Conservation (phyloP, 2,888 invertebrate species). For the Macroteleia sp. region DNA sequence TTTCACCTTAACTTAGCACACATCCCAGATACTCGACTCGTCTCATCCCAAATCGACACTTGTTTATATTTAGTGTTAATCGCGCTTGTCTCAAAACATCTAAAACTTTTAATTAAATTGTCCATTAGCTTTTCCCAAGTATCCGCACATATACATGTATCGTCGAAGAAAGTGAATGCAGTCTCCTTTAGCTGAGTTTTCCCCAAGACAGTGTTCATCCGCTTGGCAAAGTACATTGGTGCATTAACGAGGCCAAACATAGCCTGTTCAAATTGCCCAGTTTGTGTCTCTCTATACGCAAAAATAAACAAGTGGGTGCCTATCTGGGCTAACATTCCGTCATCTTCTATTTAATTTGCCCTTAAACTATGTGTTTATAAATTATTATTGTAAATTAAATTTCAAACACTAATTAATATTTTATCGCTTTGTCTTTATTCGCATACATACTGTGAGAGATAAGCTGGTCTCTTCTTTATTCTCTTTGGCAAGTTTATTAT, state of each 20-base stretch:
- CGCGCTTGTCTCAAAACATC: background rate
- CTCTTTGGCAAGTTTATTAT: too few species aligned
- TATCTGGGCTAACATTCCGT: background rate
- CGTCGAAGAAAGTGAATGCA: slow-evolving; percentile 36
- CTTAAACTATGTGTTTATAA: too few species aligned
- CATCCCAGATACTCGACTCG: slow-evolving; percentile 1
- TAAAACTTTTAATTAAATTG: background rate
- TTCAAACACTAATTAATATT: too few species aligned
- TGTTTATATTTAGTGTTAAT: background rate
- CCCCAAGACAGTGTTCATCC: slow-evolving; percentile 21
- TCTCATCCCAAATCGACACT: slow-evolving; percentile 14
- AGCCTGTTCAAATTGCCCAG: slow-evolving; percentile 39
- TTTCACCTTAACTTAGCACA: background rate
- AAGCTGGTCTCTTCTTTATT: too few species aligned
- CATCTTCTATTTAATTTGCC: too few species aligned
- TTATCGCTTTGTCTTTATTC: too few species aligned
- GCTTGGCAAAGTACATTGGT: slow-evolving; percentile 37
- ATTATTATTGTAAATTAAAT: too few species aligned
- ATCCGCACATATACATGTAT: background rate
- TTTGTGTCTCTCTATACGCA: slow-evolving; percentile 31
- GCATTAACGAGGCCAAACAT: slow-evolving; percentile 47
- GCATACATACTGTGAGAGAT: too few species aligned
- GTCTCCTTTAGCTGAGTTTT: slow-evolving; percentile 12
- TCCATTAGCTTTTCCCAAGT: too few species aligned
- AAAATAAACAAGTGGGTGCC: too few species aligned